Base-by-base conservation (phyloP, 1,140 invertebrate genomes). In the Zophobas atratus region DNA sequence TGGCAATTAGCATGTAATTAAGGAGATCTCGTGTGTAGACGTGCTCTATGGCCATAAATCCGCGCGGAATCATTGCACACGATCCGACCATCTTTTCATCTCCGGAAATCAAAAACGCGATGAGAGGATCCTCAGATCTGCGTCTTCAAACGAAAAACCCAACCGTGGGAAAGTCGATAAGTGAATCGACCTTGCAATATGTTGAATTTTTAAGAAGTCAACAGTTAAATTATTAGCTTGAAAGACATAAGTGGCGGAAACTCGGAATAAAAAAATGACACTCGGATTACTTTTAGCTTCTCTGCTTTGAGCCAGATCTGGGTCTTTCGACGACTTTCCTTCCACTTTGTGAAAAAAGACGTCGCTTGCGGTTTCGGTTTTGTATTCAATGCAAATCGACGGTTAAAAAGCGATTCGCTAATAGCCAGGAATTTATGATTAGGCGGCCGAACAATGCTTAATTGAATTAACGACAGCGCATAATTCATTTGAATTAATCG, bases 1-100 rank as follows among this genome's bases (percentile, higher is more conserved):
- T 55, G 20, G 35, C 71, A 73, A 73, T 73, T 73, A 73, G 71
- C 71, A 73, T 73, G 71, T 56, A 73, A 73, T 73, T 73, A 73
- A 39, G 8, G 49, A 56, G 55, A 36, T 72, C 43, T 46, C n/a
- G 49, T 51, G 36, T 63, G 57, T 63, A 63, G 33, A 67, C 60
- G 60, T 67, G 43, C 20, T n/a, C 6, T 48, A 67, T 1, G 39
- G 6, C 34, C 43, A 43, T 67, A 46, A 67, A 67, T 2, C 20
- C 20, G 20, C 20, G 20, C 20, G 20, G 20, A 20, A 20, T 20
- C 20, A 20, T 20, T 20, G 20, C 20, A 20, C 20, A 20, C 20
- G 20, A 20, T 20, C 20, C 20, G 20, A 20, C 20, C 20, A 20
- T 20, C 20, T 20, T 20, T 20, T 20, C 20, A 20, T 20, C 20